Base-by-base conservation (phyloP, 2,888 invertebrate species). In the Caenorhabditis zanzibari region DNA sequence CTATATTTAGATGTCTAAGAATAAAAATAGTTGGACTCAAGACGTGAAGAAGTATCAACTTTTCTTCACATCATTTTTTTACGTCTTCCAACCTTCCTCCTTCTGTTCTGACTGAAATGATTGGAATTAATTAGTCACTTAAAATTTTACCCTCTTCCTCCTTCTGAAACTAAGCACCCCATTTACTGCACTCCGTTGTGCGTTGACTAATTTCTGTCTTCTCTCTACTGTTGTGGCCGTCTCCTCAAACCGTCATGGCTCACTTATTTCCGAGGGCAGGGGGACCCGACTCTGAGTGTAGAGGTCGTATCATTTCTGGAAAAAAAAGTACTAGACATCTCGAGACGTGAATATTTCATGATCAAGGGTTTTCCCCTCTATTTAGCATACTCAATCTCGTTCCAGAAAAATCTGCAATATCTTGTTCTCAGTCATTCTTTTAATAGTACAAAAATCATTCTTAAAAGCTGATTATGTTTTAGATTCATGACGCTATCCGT, bases 401-500 rank as follows among this genome's bases (percentile, higher is more conserved):
- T n/a, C 14, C 24, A 9, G 10, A 44, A 38, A 44, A 1, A 12
- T 35, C 32, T 41, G 24, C 14, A 61, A 41, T 24, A 12, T 32
- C 2, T 47, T 16, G n/a, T 12, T 14, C 16, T 41, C 16, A 44
- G 9, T 35, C 44, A 26, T 26, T 26, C 16, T 35, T n/a, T 26
- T 16, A 28, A 14, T 22, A 63, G 12, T 19, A 63, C 7, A 63
- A 24, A 12, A 22, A 2, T 38, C 2, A 59, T 12, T 35, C 32
- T n/a, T 32, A 58, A 0, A 35, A n/a, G n/a, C n/a, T n/a, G n/a
- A n/a, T 12, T 19, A 58, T 12, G 47, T 82, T 87, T 44, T 68
- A 87, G 87, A 58, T 84, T 84, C 3, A 87, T 87, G 87, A 87
- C 87, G 14, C 72, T 87, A n/a, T 85, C 87, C 12, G 87, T 86